Evolutionary conservation across 2,797 vertebrate genomes (phyloP).

Genomic region (Scyliorhinus canicula): DNA sequence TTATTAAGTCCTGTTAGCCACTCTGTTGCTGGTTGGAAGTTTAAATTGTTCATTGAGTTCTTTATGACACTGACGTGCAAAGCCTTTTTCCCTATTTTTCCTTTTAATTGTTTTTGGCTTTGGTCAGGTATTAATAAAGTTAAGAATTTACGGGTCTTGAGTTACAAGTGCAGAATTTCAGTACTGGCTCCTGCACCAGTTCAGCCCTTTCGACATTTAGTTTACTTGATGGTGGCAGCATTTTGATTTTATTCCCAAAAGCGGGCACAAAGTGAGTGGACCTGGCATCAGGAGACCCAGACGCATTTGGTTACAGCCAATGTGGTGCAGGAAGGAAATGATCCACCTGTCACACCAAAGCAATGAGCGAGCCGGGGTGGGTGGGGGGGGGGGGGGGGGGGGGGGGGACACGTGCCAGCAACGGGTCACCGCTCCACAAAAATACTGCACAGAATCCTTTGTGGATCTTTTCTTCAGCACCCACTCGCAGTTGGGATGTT

Average conservation of each 20-base stretch:
- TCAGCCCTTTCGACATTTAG: not conserved
- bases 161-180: not conserved
- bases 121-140: not conserved
- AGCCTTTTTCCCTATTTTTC: not conserved
- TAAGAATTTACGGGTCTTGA: not conserved
- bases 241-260: not conserved
- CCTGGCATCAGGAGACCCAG: not conserved
- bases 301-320: not conserved
- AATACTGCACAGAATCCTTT: not conserved
- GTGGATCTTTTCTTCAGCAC: too few relatives aligned
- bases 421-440: too few relatives aligned
- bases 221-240: not conserved
- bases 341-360: not conserved
- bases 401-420: not conserved
- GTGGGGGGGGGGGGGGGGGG: not conserved
- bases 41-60: not conserved
- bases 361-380: not conserved
- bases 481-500: not conserved
- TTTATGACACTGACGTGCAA: not conserved
- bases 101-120: not conserved
- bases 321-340: not conserved
- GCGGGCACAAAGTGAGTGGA: not conserved
- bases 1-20: not conserved
- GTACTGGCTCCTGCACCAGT: not conserved
- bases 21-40: not conserved